A percentile compares a stretch with the other conserved stretches of the same genome.
These are phyloP conservation scores for Cossypha polioptera DNA, from an alignment of 2,797 vertebrate genomes.

Conservation along the genomic window DNA sequence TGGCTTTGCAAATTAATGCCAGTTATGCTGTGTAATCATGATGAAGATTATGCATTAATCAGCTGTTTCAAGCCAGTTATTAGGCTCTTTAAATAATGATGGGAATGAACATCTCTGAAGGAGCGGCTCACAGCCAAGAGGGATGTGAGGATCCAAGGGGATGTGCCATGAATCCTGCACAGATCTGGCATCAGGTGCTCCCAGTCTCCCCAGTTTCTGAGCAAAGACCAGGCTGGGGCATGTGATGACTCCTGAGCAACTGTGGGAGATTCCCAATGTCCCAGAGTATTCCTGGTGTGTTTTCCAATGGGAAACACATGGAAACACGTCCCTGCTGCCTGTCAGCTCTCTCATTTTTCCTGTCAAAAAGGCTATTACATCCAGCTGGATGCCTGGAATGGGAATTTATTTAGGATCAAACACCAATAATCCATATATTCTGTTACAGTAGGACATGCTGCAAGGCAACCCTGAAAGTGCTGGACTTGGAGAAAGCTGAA, in stretches of 20 bases:
- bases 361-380: background rate
- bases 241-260: background rate
- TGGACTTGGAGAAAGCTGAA: background rate
- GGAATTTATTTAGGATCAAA: slow-evolving; percentile 16
- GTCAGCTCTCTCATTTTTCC: background rate
- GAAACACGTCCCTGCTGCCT: background rate
- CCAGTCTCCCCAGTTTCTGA: no score
- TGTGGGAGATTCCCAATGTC: background rate
- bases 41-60: slow-evolving; percentile 82
- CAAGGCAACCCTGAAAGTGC: background rate
- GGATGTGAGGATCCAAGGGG: background rate
- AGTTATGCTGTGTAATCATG: slow-evolving; percentile 79
- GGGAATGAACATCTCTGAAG: slow-evolving; percentile 45
- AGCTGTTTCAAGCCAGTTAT: slow-evolving; percentile 77
- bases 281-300: fast-evolving
- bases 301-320: background rate
- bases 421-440: background rate
- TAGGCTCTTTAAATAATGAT: slow-evolving; percentile 79
- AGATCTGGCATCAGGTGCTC: background rate
- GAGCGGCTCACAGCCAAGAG: background rate
- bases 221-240: background rate
- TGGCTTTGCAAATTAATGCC: slow-evolving; percentile 80
- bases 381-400: background rate
- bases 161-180: background rate
- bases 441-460: background rate